These are phyloP conservation scores for Myotis pilosus DNA, from an alignment of 2,797 vertebrate genomes.

Conservation along the genomic window DNA sequence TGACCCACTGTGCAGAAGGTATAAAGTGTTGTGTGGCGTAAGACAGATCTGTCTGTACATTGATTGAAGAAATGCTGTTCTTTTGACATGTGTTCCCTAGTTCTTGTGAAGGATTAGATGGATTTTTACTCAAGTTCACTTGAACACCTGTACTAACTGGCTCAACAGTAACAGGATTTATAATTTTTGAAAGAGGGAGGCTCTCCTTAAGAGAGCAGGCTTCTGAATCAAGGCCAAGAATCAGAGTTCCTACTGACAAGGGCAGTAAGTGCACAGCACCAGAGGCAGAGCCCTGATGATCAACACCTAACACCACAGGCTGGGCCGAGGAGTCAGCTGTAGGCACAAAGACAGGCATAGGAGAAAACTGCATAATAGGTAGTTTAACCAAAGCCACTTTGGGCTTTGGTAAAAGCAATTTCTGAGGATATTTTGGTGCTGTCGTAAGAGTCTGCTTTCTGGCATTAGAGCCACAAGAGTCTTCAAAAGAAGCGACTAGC, in stretches of 20 bases:
- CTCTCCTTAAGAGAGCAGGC: constrained; percentile 86
- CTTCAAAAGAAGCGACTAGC: constrained; percentile 81
- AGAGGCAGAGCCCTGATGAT: constrained; percentile 89
- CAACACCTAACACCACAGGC: constrained; percentile 91
- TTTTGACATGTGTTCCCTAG: constrained; percentile 79
- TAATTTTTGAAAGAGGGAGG: constrained; percentile 84
- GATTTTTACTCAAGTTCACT: constrained; percentile 86
- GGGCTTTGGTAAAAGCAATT: constrained; percentile 96
- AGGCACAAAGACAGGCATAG: constrained; percentile 92
- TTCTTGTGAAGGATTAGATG: constrained; percentile 75
- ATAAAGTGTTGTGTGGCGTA: constrained; percentile 86
- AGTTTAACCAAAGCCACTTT: constrained; percentile 93
- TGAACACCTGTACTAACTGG: constrained; percentile 92
- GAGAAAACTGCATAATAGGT: constrained; percentile 95
- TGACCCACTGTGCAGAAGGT: constrained; percentile 81
- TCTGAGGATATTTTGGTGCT: constrained; percentile 87
- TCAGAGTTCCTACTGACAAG: constrained; percentile 87
- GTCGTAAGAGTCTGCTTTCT: constrained; percentile 78
- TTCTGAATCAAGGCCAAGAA: constrained; percentile 90
- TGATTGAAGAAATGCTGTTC: constrained; percentile 91
- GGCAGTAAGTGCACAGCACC: constrained; percentile 92
- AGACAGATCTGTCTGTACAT: constrained; percentile 95
- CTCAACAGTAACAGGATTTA: constrained; percentile 75
- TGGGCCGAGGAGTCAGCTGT: constrained; percentile 89
- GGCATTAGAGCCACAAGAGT: constrained; percentile 79